Conservation (phyloP, 1,140 invertebrate species). For the Helicoverpa armigera region DNA sequence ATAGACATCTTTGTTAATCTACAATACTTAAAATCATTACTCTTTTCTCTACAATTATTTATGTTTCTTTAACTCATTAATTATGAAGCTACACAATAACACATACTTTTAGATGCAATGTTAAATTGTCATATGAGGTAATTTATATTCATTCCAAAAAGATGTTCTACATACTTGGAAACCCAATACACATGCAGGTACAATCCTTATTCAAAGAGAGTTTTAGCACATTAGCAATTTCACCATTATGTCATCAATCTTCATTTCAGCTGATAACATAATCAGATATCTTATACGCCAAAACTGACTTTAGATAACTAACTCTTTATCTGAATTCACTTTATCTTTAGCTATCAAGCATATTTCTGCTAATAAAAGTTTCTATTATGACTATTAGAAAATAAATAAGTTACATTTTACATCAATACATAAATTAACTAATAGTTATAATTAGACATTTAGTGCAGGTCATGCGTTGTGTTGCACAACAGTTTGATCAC, state of each 20-base stretch:
- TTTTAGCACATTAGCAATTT: constrained; percentile 18
- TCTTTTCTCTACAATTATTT: constrained; percentile 18
- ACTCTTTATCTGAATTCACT: constrained; percentile 34
- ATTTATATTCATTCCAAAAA: constrained; percentile 34
- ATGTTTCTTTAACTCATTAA: background rate
- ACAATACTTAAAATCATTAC: constrained; percentile 31
- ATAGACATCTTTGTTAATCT: constrained; percentile 18
- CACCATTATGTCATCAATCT: constrained; percentile 30
- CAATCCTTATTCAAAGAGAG: constrained; percentile 14
- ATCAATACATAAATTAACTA: constrained; percentile 51
- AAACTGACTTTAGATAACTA: constrained; percentile 37
- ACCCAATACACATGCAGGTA: constrained; percentile 29
- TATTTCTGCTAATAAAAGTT: constrained; percentile 23
- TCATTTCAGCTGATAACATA: constrained; percentile 38
- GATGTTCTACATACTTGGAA: background rate
- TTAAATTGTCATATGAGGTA: constrained; percentile 45
- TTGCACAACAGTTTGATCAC: constrained; percentile 63
- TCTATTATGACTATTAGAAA: constrained; percentile 29
- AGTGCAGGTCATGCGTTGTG: constrained; percentile 39
- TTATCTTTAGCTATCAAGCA: constrained; percentile 44
- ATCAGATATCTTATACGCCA: constrained; percentile 21
- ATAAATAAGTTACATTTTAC: constrained; percentile 54
- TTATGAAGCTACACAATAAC: constrained; percentile 23
- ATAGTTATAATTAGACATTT: constrained; percentile 38
- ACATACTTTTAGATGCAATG: constrained; percentile 19